Evolutionary conservation across 2,797 vertebrate species (phyloP).

Genomic region (Gymnothorax reevesii): DNA sequence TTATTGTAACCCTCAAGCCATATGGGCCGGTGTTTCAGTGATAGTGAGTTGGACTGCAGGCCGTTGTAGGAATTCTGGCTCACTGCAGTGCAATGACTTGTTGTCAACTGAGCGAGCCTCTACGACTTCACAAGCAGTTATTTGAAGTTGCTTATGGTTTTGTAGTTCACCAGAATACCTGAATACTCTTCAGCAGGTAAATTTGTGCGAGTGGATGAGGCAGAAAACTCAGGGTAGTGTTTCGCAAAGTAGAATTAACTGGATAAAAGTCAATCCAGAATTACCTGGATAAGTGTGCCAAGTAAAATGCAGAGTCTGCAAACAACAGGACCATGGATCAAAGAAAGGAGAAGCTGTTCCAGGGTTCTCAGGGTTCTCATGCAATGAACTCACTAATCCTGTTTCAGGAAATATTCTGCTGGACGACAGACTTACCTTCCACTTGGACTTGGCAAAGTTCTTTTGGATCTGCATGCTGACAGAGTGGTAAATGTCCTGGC

Average conservation of each 20-base stretch:
- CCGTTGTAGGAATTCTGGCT: not conserved
- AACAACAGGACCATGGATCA: no score
- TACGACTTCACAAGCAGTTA: not conserved
- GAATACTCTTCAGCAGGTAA: no score
- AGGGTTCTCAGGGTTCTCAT: no score
- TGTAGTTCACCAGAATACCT: not conserved
- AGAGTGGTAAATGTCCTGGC: constrained; percentile 91
- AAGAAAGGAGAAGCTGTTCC: no score
- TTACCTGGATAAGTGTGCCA: no score
- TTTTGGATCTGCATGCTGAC: constrained; percentile 96
- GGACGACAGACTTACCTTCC: constrained; percentile 82
- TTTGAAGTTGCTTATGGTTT: not conserved
- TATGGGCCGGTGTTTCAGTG: not conserved
- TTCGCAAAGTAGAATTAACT: no score
- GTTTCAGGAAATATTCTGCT: not conserved
- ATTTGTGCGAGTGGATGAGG: no score
- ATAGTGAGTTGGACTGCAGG: not conserved
- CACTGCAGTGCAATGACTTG: not conserved
- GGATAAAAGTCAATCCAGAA: no score
- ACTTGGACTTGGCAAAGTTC: constrained; percentile 96
- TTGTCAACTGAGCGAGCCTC: not conserved
- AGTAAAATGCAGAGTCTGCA: no score
- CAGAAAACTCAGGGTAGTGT: no score
- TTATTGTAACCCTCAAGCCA: not conserved
- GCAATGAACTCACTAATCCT: no score